Evolutionary conservation across 2,113 vertebrate genomes (phyloP), one percentile per base, ranked within the genome.

Genomic region (Tupaia tana): DNA sequence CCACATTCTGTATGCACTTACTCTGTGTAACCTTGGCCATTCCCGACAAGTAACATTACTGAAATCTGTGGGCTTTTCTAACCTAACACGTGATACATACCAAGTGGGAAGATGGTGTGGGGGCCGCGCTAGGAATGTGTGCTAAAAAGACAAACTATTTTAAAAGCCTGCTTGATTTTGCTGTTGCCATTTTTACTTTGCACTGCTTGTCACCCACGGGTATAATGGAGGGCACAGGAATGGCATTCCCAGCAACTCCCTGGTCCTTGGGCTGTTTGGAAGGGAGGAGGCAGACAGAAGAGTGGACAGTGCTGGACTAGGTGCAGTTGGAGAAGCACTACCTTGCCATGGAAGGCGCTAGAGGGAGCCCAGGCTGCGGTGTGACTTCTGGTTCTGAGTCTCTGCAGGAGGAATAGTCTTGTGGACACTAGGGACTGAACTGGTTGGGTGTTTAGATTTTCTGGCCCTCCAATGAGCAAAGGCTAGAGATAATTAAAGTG

Each of bases 261-360:
- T 54, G 31, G 59, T 73, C 64, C 20, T 74, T 64, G 31, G 27
- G 59, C 61, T 73, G 24, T 75, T 59, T 71, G 82, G 56, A 29
- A 25, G 31, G 58, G 20, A 66, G 22, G 54, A 52, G 8, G 31
- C 56, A 24, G 69, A 56, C 12, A 63, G 83, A 24, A 89, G 19
- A 34, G 5, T 6, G 27, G 20, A 7, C 2, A 25, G 31, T 20
- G 22, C 52, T 8, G 13, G 59, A 52, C 11, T 0, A 0, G 3
- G 29, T 18, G 8, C 16, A 3, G 0, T 1, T 73, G 79, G 59
- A 43, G 58, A 73, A 54, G 64, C 1, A 3, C 4, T 3, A 13
- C 29, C 52, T 71, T 27, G 24, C 31, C 24, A 9, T 25, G 1
- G 24, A 75, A 16, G 10, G 29, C 20, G 3, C 11, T 59, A 18